phyloP scores from a whole-genome alignment of 2,888 invertebrate genomes.

The Dione juno region DNA sequence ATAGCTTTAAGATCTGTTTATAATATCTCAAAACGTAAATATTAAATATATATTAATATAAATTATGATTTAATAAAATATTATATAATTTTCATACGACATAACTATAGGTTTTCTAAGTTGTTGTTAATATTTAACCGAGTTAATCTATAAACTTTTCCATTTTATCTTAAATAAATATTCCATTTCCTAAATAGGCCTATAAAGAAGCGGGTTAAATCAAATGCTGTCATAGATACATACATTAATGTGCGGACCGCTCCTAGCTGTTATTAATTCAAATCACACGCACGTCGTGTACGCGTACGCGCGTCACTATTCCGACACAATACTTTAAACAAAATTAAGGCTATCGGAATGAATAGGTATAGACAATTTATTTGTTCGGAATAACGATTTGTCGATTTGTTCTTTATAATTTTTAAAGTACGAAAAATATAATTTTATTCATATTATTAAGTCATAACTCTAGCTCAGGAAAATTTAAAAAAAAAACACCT shows the following conservation, averaged over 20 bases:
- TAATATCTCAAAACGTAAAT: neutral
- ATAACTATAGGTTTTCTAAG: neutral
- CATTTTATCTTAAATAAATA: neutral
- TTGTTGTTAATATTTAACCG: neutral
- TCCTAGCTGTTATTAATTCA: conserved; percentile 46
- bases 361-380: neutral
- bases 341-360: conserved; percentile 32
- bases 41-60: too few species aligned
- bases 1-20: too few species aligned
- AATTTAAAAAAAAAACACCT: too few species aligned
- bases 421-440: too few species aligned
- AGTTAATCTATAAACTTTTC: neutral
- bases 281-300: conserved; percentile 42
- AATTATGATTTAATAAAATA: neutral
- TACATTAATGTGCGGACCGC: conserved; percentile 28
- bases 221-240: conserved; percentile 24
- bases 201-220: conserved; percentile 26
- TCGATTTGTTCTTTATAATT: neutral
- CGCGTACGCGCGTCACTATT: conserved; percentile 40
- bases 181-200: neutral
- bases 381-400: neutral
- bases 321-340: conserved; percentile 30
- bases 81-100: neutral
- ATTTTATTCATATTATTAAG: too few species aligned
- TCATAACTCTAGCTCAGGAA: too few species aligned